phyloP scores from a whole-genome alignment of 2,888 invertebrate genomes.

The Criorhina ranunculi region DNA sequence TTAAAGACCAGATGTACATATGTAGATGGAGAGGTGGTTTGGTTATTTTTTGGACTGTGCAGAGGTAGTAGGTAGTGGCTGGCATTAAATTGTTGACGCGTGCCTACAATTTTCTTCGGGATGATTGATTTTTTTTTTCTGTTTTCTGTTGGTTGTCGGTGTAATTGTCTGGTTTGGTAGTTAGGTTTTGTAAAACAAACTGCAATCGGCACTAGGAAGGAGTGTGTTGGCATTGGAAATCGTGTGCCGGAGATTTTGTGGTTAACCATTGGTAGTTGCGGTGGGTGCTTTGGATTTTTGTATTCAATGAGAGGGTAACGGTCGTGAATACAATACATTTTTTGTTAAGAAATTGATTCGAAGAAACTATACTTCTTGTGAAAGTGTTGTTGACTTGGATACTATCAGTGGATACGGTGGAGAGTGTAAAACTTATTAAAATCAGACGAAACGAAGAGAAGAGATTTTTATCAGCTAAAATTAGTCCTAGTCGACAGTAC shows the following conservation, averaged over 20 bases:
- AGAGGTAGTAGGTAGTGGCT: slow-evolving; percentile 22
- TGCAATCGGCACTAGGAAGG: slow-evolving; percentile 10
- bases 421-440: too few relatives aligned
- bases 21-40: slow-evolving; percentile 39
- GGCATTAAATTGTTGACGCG: slow-evolving; percentile 74
- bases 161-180: slow-evolving; percentile 59
- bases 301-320: slow-evolving; percentile 47
- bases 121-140: slow-evolving; percentile 60
- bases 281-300: slow-evolving; percentile 44
- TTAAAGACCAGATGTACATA: slow-evolving; percentile 44
- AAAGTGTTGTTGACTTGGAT: too few relatives aligned
- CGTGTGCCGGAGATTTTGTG: slow-evolving; percentile 65
- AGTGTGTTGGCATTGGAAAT: slow-evolving; percentile 14
- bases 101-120: slow-evolving; percentile 62
- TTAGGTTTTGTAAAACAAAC: slow-evolving; percentile 66
- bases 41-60: slow-evolving; percentile 1
- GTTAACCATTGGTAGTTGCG: slow-evolving; percentile 62
- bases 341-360: not conserved
- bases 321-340: not conserved
- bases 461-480: too few relatives aligned
- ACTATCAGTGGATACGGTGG: too few relatives aligned
- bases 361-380: not conserved
- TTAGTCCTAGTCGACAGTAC: too few relatives aligned
- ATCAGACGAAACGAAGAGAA: too few relatives aligned
- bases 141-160: slow-evolving; percentile 6